Evolutionary conservation across 2,113 vertebrate genomes (phyloP).

Genomic region (Corapipo altera): DNA sequence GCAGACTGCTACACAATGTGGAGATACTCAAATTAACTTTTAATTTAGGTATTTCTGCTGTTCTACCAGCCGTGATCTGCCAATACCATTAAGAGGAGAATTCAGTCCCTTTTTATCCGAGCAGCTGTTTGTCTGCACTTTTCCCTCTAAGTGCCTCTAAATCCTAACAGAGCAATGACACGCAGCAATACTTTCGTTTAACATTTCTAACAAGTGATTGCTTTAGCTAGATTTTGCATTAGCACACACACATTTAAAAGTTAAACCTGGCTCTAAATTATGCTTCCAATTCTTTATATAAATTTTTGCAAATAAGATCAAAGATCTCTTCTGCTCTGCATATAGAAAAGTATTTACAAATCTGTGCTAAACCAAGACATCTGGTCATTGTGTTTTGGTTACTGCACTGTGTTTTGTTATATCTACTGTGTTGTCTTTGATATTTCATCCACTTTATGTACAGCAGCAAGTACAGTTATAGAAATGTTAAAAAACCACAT

Average conservation of each 20-base stretch:
- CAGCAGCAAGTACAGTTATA: not conserved
- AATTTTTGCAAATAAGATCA: not conserved
- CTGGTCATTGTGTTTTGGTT: not conserved
- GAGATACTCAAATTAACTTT: slow-evolving; percentile 1
- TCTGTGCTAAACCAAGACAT: not conserved
- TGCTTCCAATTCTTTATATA: not conserved
- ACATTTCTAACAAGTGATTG: not conserved
- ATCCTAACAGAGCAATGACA: not conserved
- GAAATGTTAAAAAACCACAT: not conserved
- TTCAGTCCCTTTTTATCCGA: not conserved
- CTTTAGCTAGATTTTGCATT: not conserved
- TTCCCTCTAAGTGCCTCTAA: not conserved
- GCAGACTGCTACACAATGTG: accelerated
- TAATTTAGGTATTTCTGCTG: slow-evolving; percentile 1
- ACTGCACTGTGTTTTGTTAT: not conserved
- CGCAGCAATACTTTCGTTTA: not conserved
- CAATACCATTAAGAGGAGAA: not conserved
- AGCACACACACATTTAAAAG: not conserved
- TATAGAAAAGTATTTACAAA: not conserved
- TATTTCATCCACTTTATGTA: not conserved
- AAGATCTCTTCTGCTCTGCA: not conserved
- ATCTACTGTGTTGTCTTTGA: not conserved
- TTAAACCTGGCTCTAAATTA: not conserved
- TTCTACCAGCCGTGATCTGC: not conserved
- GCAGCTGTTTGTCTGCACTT: not conserved